These are phyloP conservation scores for Heterochromis multidens DNA, from an alignment of 2,113 vertebrate species.

Conservation along the genomic window DNA sequence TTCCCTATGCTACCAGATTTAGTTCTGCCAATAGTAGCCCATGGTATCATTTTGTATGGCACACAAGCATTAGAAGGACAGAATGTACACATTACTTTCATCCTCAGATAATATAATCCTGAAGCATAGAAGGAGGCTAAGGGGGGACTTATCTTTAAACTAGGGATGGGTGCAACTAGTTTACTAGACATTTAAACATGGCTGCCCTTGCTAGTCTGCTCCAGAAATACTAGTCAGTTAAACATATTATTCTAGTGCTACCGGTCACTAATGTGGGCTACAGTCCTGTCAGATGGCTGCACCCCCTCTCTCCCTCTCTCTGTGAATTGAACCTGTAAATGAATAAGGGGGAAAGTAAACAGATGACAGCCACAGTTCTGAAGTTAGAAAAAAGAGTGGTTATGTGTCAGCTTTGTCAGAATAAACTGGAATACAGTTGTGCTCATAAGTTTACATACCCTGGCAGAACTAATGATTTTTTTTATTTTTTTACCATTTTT, in stretches of 20 bases:
- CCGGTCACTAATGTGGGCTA: background rate
- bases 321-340: background rate
- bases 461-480: no score
- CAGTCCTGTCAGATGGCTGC: background rate
- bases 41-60: no score
- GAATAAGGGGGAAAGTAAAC: background rate
- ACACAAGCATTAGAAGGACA: no score
- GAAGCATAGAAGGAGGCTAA: no score
- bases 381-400: background rate
- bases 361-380: background rate
- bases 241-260: background rate
- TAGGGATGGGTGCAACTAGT: no score
- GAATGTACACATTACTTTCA: no score
- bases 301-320: rapidly evolving
- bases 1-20: background rate
- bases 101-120: no score
- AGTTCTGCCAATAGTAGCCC: no score
- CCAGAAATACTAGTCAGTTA: background rate
- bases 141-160: no score
- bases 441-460: no score
- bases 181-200: background rate
- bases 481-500: no score
- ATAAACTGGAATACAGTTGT: no score
- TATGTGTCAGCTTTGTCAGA: background rate
- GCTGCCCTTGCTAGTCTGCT: background rate